phyloP scores from a whole-genome alignment of 1,140 invertebrate species.

The Drosophila biarmipes region DNA sequence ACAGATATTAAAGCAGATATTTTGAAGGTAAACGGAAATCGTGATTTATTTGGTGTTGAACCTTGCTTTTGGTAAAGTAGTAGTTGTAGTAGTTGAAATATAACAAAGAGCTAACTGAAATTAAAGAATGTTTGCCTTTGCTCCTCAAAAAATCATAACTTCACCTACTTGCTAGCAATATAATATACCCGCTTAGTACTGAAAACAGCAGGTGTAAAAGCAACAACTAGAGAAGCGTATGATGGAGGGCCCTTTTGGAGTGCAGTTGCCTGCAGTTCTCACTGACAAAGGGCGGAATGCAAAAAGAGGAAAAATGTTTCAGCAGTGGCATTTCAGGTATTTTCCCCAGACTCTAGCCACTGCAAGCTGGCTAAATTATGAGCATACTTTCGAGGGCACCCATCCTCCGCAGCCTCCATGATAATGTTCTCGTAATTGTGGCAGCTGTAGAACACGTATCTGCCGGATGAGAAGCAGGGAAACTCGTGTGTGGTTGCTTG shows the following conservation, averaged over 20 bases:
- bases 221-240: slow-evolving; percentile 33
- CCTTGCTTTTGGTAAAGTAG: too few species aligned
- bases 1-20: too few species aligned
- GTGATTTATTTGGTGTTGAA: too few species aligned
- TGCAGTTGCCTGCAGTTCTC: slow-evolving; percentile 46
- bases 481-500: slow-evolving; percentile 9
- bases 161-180: neutral
- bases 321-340: slow-evolving; percentile 41
- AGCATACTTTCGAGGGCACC: slow-evolving; percentile 65
- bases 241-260: slow-evolving; percentile 42
- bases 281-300: slow-evolving; percentile 30
- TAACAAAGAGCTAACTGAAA: neutral
- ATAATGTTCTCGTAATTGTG: slow-evolving; percentile 64
- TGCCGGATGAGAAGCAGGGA: slow-evolving; percentile 31
- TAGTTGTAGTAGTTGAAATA: too few species aligned
- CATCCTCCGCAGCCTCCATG: slow-evolving; percentile 22
- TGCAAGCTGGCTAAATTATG: slow-evolving; percentile 60
- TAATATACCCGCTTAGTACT: neutral
- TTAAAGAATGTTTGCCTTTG: neutral
- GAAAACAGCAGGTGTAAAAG: slow-evolving; percentile 1
- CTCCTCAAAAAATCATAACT: neutral
- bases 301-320: slow-evolving; percentile 15
- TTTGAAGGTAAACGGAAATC: too few species aligned
- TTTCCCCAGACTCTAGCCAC: slow-evolving; percentile 6
- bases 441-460: slow-evolving; percentile 51